A percentile compares a stretch with the other conserved stretches of the same genome.
Conservation (phyloP, 2,888 invertebrate species). For the Morinoia aosen region DNA sequence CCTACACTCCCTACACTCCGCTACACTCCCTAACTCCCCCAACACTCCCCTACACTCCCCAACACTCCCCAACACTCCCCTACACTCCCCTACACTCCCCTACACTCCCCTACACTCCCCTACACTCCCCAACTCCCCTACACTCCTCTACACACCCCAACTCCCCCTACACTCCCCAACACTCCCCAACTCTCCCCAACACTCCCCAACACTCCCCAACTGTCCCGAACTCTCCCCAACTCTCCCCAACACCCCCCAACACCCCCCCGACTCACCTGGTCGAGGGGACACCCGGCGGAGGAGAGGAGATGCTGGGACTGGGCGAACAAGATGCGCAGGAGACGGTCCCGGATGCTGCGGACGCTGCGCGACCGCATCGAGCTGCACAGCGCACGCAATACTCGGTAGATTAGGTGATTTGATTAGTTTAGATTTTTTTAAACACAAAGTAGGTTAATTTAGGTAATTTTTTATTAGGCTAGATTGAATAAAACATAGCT, state of each 20-base stretch:
- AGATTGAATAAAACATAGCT: no score
- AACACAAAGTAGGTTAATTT: no score
- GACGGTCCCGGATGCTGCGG: slow-evolving; percentile 90
- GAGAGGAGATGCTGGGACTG: slow-evolving; percentile 90
- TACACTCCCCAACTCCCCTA: background rate
- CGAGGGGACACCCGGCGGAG: slow-evolving; percentile 92
- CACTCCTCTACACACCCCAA: background rate
- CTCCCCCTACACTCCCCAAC: background rate
- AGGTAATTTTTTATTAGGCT: no score
- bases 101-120: no score
- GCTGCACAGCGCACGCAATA: slow-evolving; percentile 25
- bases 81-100: background rate
- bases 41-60: background rate
- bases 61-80: background rate
- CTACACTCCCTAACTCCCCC: background rate
- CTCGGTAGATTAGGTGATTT: no score
- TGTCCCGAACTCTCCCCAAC: no score
- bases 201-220: no score
- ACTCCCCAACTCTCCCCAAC: no score
- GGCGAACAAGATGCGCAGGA: slow-evolving; percentile 86
- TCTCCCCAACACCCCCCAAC: background rate
- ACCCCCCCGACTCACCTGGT: slow-evolving; percentile 82
- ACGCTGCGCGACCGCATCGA: slow-evolving; percentile 65
- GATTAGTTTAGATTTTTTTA: no score
- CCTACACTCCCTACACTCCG: background rate